phyloP scores from a whole-genome alignment of 2,888 invertebrate species.

The Eupithecia exiguata region DNA sequence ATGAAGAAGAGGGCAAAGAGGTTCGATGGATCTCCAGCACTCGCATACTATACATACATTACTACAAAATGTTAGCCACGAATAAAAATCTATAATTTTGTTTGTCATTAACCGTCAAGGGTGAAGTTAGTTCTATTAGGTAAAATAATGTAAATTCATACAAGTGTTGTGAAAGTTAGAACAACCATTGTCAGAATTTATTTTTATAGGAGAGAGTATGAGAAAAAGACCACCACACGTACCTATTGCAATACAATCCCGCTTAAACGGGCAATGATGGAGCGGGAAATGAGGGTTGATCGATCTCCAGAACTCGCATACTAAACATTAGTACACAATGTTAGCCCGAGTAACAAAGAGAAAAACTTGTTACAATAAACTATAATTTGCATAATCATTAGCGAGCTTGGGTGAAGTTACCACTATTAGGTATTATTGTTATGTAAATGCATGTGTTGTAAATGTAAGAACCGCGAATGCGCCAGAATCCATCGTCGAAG shows the following conservation, averaged over 20 bases:
- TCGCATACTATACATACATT: background rate
- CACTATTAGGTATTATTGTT: background rate
- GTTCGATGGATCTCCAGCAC: background rate
- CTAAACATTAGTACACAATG: background rate
- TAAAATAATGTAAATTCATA: background rate
- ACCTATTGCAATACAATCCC: no score
- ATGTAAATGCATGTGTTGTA: background rate
- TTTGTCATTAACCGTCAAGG: background rate
- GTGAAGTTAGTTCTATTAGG: background rate
- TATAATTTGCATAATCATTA: background rate
- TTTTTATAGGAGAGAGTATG: no score
- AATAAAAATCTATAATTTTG: no score
- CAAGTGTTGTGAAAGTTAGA: no score
- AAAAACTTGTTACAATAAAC: background rate
- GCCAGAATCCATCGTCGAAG: background rate
- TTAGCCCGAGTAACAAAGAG: background rate
- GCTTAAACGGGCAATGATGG: no score
- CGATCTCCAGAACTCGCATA: background rate
- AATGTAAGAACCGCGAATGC: background rate
- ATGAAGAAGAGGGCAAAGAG: background rate
- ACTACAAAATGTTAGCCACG: background rate
- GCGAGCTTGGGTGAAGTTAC: background rate
- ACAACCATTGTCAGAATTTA: background rate
- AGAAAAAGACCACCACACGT: no score
- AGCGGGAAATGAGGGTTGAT: constrained; percentile 10